phyloP scores from a whole-genome alignment of 2,113 vertebrate species.

The Prionailurus bengalensis region DNA sequence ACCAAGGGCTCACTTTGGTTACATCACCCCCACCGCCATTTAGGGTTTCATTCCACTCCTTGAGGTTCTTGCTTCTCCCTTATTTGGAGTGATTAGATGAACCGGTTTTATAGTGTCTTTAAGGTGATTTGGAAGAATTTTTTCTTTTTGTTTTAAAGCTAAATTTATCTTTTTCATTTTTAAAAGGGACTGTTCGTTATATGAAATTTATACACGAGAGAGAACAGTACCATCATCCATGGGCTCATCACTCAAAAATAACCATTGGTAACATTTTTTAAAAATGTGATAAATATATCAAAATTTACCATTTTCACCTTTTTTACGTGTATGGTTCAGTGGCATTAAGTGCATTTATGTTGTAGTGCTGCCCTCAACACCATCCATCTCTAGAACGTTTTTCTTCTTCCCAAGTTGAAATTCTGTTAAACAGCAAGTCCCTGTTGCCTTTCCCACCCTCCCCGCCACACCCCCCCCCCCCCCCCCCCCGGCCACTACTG shows the following conservation, averaged over 20 bases:
- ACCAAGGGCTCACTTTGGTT: background rate
- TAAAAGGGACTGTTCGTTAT: background rate
- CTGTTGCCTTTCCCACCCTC: fast-evolving
- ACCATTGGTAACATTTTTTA: background rate
- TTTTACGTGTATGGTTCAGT: background rate
- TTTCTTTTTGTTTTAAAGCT: slow-evolving; percentile 16
- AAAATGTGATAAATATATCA: background rate
- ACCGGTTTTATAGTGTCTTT: background rate
- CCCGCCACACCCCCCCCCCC: no score
- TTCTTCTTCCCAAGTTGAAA: background rate
- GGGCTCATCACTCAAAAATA: background rate
- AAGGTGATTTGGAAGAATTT: background rate
- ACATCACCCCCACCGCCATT: background rate
- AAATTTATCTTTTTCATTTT: slow-evolving; percentile 39
- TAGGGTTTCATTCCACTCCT: background rate
- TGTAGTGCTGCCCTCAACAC: background rate
- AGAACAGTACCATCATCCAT: background rate
- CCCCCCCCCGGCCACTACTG: fast-evolving
- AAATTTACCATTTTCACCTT: background rate
- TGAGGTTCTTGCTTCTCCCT: background rate
- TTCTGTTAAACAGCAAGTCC: background rate
- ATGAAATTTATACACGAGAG: background rate
- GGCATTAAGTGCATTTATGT: background rate
- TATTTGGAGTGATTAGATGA: background rate
- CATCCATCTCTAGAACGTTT: background rate